Percentiles rank a stretch among this genome's conserved stretches.
These are phyloP conservation scores for Chroicocephalus ridibundus DNA, from an alignment of 2,113 vertebrate species.

Conservation along the genomic window DNA sequence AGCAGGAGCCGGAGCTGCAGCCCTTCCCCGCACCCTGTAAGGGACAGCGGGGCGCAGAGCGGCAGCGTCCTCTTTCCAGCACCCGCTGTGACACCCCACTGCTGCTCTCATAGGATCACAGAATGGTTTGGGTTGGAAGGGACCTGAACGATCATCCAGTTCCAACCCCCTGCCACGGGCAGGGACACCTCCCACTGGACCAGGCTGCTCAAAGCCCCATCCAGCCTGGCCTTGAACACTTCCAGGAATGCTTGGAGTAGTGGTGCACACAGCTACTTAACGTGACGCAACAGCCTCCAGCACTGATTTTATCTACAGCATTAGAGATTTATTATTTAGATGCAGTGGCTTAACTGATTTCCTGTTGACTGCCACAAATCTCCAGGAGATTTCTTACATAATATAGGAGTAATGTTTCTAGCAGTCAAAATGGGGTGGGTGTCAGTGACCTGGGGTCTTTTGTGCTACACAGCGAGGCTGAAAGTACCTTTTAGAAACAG, in stretches of 20 bases:
- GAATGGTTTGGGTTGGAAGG: neutral
- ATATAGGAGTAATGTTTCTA: neutral
- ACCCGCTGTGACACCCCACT: fast-evolving
- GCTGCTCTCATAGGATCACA: fast-evolving
- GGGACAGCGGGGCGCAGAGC: neutral
- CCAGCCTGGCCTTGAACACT: neutral
- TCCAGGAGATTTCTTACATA: neutral
- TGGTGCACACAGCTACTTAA: fast-evolving
- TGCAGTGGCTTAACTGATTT: neutral
- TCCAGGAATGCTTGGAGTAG: neutral
- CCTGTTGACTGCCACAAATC: neutral
- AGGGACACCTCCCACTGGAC: neutral
- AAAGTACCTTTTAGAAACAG: neutral
- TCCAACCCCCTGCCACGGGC: neutral
- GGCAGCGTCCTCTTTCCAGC: neutral
- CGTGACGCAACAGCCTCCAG: neutral
- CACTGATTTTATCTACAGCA: fast-evolving
- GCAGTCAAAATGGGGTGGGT: neutral
- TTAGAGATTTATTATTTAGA: neutral
- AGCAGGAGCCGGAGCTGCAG: neutral
- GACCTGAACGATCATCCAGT: neutral
- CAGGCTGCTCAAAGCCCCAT: neutral
- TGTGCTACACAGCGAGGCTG: neutral
- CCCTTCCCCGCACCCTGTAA: neutral
- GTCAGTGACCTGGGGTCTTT: neutral